These are phyloP conservation scores for Syngnathoides biaculeatus DNA, from an alignment of 2,113 vertebrate species.

Conservation along the genomic window DNA sequence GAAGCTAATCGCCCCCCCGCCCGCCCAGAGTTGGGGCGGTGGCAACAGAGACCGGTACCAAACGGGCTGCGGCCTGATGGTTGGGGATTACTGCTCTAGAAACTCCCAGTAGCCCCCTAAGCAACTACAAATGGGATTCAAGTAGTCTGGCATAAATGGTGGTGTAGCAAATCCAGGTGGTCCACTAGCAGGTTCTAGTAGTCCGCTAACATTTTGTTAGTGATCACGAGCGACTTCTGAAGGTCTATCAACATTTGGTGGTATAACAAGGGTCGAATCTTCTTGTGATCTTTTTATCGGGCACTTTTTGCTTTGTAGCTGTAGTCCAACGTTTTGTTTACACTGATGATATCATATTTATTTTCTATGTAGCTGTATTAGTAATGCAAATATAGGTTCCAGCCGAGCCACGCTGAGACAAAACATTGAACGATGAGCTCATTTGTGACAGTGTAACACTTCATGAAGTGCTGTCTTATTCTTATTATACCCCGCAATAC, in stretches of 20 bases:
- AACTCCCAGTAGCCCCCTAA: not conserved
- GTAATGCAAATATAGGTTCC: slow-evolving; percentile 28
- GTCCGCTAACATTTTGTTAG: not conserved
- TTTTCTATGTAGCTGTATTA: slow-evolving; percentile 65
- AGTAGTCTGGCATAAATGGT: not conserved
- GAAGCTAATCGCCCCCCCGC: too few relatives aligned
- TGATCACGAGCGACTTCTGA: not conserved
- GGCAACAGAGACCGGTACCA: too few relatives aligned
- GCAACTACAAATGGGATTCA: not conserved
- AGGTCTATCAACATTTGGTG: not conserved
- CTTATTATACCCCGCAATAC: slow-evolving; percentile 54
- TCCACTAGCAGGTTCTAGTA: not conserved
- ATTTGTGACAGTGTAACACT: slow-evolving; percentile 59
- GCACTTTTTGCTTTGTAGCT: slow-evolving; percentile 60
- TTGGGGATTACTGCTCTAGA: not conserved
- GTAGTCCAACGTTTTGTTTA: slow-evolving; percentile 64
- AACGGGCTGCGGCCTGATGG: too few relatives aligned
- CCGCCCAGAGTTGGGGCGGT: too few relatives aligned
- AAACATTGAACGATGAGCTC: slow-evolving; percentile 43
- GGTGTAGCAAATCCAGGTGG: not conserved
- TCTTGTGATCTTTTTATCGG: slow-evolving; percentile 46
- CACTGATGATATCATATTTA: slow-evolving; percentile 66
- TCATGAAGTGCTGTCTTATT: slow-evolving; percentile 32
- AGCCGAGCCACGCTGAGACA: slow-evolving; percentile 12
- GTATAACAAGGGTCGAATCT: slow-evolving; percentile 44